A percentile compares a stretch with the other conserved stretches of the same genome.
These are phyloP conservation scores for Caenorhabditis plicata DNA, from an alignment of 2,888 invertebrate species.

Conservation along the genomic window DNA sequence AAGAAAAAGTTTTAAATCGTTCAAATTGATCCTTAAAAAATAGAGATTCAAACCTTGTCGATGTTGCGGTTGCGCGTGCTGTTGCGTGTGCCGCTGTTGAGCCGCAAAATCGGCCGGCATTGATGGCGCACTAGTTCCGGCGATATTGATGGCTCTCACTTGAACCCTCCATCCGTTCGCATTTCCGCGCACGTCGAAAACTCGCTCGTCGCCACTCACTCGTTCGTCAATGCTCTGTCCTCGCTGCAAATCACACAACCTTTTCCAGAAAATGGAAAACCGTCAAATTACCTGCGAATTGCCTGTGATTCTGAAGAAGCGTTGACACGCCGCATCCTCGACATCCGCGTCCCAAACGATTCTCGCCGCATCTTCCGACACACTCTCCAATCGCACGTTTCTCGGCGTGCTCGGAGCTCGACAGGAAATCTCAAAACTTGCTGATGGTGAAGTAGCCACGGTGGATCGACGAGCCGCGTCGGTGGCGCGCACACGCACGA, in stretches of 20 bases:
- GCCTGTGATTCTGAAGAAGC: slow-evolving; percentile 61
- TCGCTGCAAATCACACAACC: slow-evolving; percentile 41
- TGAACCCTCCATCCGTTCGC: neutral
- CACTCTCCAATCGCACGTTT: slow-evolving; percentile 48
- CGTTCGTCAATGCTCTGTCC: slow-evolving; percentile 39
- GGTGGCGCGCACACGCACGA: slow-evolving; percentile 51
- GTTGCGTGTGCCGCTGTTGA: slow-evolving; percentile 37
- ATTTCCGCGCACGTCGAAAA: slow-evolving; percentile 27
- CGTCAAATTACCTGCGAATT: no score
- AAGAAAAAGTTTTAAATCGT: neutral
- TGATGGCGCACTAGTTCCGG: slow-evolving; percentile 60
- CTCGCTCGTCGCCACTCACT: slow-evolving; percentile 41
- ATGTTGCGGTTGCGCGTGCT: no score
- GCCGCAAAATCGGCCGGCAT: slow-evolving; percentile 37
- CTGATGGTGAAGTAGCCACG: slow-evolving; percentile 49
- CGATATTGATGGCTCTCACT: slow-evolving; percentile 51
- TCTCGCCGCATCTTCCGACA: slow-evolving; percentile 35
- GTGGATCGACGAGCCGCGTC: slow-evolving; percentile 34
- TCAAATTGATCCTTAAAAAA: neutral
- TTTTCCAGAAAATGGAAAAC: no score
- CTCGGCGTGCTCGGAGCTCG: slow-evolving; percentile 48
- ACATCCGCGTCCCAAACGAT: slow-evolving; percentile 49
- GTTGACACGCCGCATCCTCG: slow-evolving; percentile 49
- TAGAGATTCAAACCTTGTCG: slow-evolving; percentile 38
- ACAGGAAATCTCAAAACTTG: slow-evolving; percentile 51